phyloP scores from a whole-genome alignment of 2,888 invertebrate species.

The Volucella inanis region DNA sequence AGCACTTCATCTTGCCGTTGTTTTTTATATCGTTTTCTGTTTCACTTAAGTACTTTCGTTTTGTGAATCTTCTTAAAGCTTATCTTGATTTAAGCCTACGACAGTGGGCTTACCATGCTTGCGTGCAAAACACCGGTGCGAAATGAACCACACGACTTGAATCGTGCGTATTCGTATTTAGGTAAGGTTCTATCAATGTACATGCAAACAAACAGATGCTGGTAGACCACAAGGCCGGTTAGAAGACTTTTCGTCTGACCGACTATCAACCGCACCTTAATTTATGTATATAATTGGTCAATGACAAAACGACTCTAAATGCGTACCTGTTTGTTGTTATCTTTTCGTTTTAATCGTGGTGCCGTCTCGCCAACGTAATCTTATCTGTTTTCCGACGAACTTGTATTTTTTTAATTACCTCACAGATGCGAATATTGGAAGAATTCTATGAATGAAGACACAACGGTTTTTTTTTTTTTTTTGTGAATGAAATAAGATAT shows the following conservation, averaged over 20 bases:
- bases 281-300: conserved; percentile 9
- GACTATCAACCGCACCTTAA: conserved; percentile 22
- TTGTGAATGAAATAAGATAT: not conserved
- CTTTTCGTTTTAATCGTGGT: not conserved
- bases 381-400: conserved; percentile 4
- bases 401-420: conserved; percentile 14
- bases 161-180: too few species aligned
- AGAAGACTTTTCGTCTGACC: not conserved
- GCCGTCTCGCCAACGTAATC: not conserved
- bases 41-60: too few species aligned
- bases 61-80: too few species aligned
- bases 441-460: conserved; percentile 30
- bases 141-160: too few species aligned
- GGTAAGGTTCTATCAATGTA: too few species aligned
- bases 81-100: too few species aligned
- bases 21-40: too few species aligned
- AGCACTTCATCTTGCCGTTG: too few species aligned
- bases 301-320: not conserved
- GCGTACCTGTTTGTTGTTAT: not conserved
- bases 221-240: not conserved
- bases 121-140: too few species aligned
- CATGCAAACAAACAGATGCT: too few species aligned
- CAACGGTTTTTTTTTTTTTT: not conserved
- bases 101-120: too few species aligned
- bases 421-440: not conserved